A percentile compares a stretch with the other conserved stretches of the same genome.
phyloP scores from a whole-genome alignment of 1,140 invertebrate genomes.

The Onthophagus taurus region DNA sequence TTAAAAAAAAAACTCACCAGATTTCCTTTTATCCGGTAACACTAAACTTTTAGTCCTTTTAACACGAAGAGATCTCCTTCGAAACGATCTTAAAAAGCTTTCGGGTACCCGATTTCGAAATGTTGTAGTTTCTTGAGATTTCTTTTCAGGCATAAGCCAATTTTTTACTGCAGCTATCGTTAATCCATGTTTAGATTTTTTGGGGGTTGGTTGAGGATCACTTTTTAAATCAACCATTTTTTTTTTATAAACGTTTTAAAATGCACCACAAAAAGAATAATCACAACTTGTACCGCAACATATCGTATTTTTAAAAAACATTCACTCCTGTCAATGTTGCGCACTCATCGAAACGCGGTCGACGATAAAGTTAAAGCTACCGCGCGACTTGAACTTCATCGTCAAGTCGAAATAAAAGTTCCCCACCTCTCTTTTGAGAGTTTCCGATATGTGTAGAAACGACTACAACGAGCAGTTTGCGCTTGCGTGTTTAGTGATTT shows the following conservation, averaged over 20 bases:
- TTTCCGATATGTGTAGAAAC: no score
- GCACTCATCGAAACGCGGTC: no score
- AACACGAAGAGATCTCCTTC: constrained; percentile 53
- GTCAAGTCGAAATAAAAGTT: no score
- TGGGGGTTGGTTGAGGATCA: constrained; percentile 30
- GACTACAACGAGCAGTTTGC: no score
- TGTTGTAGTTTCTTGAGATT: constrained; percentile 44
- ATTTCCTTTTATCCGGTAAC: constrained; percentile 61
- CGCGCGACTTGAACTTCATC: no score
- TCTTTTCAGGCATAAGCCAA: constrained; percentile 55
- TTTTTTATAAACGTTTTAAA: neutral
- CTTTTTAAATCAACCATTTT: constrained; percentile 34
- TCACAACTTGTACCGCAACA: no score
- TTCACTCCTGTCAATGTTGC: no score
- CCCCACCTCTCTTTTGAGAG: no score
- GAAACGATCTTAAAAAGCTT: constrained; percentile 55
- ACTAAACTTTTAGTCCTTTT: constrained; percentile 60
- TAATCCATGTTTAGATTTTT: constrained; percentile 31
- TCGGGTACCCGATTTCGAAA: constrained; percentile 49
- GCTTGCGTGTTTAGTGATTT: no score
- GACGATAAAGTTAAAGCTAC: no score
- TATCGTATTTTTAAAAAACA: no score
- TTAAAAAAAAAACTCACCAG: constrained; percentile 46
- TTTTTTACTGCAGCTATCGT: constrained; percentile 54
- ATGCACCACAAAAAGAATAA: no score